A percentile compares a stretch with the other conserved stretches of the same genome.
Evolutionary conservation across 2,797 vertebrate species (phyloP).

Genomic region (Echeneis naucrates): DNA sequence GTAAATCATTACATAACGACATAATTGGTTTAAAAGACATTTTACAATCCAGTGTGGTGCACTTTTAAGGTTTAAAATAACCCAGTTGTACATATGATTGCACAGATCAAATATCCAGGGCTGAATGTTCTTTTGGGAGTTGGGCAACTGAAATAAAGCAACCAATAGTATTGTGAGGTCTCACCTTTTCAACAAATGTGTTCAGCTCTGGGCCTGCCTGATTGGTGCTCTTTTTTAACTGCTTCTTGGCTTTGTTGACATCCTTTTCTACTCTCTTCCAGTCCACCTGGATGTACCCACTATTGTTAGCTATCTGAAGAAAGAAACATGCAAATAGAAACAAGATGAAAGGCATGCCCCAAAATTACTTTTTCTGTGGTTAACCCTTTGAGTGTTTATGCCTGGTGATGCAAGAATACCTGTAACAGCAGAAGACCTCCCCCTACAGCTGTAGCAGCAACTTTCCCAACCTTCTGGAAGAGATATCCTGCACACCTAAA

Average conservation of each 20-base stretch:
- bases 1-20: neutral
- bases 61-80: neutral
- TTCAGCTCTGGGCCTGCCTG: slow-evolving; percentile 93
- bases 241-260: slow-evolving; percentile 97
- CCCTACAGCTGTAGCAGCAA: slow-evolving; percentile 96
- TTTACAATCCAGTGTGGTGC: neutral
- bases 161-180: neutral
- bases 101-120: neutral
- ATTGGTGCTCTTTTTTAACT: slow-evolving; percentile 93
- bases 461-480: slow-evolving; percentile 98
- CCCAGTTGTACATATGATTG: neutral
- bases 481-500: slow-evolving; percentile 98
- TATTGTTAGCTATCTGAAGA: slow-evolving; percentile 94
- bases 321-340: slow-evolving; percentile 18
- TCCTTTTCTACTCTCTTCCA: slow-evolving; percentile 99
- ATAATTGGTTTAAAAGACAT: neutral
- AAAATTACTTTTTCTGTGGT: neutral
- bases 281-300: slow-evolving; percentile 95
- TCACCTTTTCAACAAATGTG: slow-evolving; percentile 94
- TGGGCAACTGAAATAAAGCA: neutral
- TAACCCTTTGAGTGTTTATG: neutral
- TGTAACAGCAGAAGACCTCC: slow-evolving; percentile 97
- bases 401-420: slow-evolving; percentile 78
- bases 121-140: neutral
- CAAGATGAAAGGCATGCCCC: neutral